Evolutionary conservation across 1,140 invertebrate genomes (phyloP), one percentile per base, ranked within the genome.

Genomic region (Pygmarrhopalites habei): DNA sequence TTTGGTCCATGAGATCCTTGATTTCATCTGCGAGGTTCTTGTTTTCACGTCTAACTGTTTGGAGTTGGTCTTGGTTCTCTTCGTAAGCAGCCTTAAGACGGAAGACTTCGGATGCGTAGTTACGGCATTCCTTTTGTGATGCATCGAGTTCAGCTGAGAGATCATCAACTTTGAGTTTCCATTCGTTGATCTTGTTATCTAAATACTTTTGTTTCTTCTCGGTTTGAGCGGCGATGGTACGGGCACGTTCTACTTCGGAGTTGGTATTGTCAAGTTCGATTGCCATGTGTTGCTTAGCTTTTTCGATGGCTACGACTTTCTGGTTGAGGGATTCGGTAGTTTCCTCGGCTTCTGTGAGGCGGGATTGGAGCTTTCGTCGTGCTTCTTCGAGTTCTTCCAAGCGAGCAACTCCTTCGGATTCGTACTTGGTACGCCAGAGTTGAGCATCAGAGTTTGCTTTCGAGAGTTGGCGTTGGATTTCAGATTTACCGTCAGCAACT

Each of bases 171-270:
- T n/a, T n/a, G n/a, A n/a, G n/a, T n/a, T n/a, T n/a, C n/a, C n/a
- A n/a, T n/a, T n/a, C n/a, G n/a, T 83, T 98, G 90, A 90, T 81
- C 98, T 97, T 81, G 98, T 95, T 81, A 97, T 98, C 90, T 99
- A 99, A n/a, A n/a, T n/a, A n/a, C n/a, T n/a, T n/a, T n/a, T n/a
- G n/a, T n/a, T n/a, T n/a, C n/a, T n/a, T n/a, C 80, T 99, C 96
- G 69, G 97, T 88, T 62, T 92, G 88, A 75, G 91, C 91, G 74
- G 95, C 93, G 74, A 97, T 89, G 49, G 92, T 86, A 58, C 91
- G 95, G 55, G 95, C 91, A 75, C 94, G 87, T 79, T 99, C 95
- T 73, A 98, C 93, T 80, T 99, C 96, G 72, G 98, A 85, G 79
- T 93, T 90, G 71, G 98, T 82, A 77, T 99, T 96, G 78, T 99